These are phyloP conservation scores for Graphium colonna DNA, from an alignment of 2,888 invertebrate species.

Conservation along the genomic window DNA sequence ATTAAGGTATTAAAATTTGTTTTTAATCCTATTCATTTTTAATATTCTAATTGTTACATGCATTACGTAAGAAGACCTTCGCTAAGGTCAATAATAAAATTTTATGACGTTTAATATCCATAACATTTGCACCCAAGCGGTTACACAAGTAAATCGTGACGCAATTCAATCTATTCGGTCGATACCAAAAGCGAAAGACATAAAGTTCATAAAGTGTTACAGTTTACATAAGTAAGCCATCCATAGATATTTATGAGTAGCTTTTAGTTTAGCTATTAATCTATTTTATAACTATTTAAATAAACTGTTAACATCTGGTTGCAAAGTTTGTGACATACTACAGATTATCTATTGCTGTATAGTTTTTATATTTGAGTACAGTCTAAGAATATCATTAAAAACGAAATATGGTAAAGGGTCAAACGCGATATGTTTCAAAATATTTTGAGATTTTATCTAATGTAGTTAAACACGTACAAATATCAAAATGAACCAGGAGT, in stretches of 20 bases:
- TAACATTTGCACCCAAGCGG: background rate
- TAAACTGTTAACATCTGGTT: background rate
- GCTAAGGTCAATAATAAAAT: background rate
- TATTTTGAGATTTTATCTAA: too few species aligned
- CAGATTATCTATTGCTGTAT: too few species aligned
- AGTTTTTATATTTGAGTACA: too few species aligned
- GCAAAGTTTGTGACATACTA: background rate
- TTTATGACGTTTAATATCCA: conserved; percentile 1
- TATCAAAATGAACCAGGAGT: too few species aligned
- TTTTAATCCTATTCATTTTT: too few species aligned
- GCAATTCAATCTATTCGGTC: background rate
- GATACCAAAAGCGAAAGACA: background rate
- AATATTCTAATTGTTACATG: too few species aligned
- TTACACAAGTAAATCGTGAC: conserved; percentile 3
- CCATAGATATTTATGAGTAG: background rate
- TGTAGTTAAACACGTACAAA: too few species aligned
- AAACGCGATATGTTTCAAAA: too few species aligned
- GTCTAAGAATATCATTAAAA: too few species aligned
- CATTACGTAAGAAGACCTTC: background rate
- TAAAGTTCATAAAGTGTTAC: background rate
- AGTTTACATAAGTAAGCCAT: background rate
- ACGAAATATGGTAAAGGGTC: too few species aligned
- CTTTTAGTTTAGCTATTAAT: too few species aligned
- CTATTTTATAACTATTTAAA: background rate
- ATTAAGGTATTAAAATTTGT: too few species aligned